These are phyloP conservation scores for Pocota personata DNA, from an alignment of 2,888 invertebrate genomes.

Conservation along the genomic window DNA sequence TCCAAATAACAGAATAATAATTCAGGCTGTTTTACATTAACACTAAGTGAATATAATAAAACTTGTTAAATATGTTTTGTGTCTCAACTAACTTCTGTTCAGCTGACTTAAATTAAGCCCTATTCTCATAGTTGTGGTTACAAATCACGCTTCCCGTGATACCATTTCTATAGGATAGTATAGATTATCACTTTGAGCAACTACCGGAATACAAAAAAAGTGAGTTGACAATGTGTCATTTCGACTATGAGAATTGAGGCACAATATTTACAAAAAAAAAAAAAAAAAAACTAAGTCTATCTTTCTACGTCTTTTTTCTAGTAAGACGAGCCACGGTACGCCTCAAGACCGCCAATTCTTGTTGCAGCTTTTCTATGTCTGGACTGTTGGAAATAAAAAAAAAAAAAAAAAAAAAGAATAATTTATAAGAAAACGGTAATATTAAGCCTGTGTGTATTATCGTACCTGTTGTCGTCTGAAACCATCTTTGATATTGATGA, in stretches of 20 bases:
- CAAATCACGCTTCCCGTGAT: too few relatives aligned
- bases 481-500: background rate
- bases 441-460: background rate
- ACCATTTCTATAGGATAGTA: too few relatives aligned
- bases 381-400: constrained; percentile 31
- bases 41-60: background rate
- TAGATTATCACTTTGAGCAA: too few relatives aligned
- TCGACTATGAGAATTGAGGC: too few relatives aligned
- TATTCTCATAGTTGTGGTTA: too few relatives aligned
- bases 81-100: background rate
- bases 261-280: background rate
- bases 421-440: too few relatives aligned
- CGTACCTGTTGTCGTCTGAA: background rate
- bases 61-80: background rate
- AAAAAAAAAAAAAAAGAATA: background rate
- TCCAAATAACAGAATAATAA: background rate
- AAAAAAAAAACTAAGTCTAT: background rate
- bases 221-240: too few relatives aligned
- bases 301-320: constrained; percentile 67
- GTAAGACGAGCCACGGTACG: constrained; percentile 78
- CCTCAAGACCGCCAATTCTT: constrained; percentile 77
- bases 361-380: constrained; percentile 77
- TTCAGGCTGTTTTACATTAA: background rate
- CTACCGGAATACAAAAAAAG: too few relatives aligned
- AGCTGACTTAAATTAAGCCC: background rate